Evolutionary conservation across 2,113 vertebrate genomes (phyloP).

Genomic region (Etia nguti): DNA sequence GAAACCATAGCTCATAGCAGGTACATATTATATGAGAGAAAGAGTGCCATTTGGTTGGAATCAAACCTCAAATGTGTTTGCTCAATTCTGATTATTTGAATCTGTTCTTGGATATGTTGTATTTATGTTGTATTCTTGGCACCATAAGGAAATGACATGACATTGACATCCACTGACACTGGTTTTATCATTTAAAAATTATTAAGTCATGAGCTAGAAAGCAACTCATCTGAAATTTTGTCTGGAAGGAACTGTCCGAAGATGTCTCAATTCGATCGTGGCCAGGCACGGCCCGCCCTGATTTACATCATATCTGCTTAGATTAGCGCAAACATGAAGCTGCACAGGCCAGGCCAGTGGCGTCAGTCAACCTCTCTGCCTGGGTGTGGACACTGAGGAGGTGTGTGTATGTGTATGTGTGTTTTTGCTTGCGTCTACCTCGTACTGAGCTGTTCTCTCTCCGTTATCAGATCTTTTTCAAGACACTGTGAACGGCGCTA

Average conservation of each 20-base stretch:
- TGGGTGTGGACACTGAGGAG: conserved; percentile 1
- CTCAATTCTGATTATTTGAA: not conserved
- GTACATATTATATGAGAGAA: not conserved
- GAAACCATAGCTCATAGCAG: not conserved
- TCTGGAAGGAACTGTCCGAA: conserved; percentile 6
- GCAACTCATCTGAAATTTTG: conserved; percentile 3
- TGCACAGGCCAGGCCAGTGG: conserved; percentile 28
- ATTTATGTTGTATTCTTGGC: not conserved
- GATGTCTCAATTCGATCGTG: conserved; percentile 22
- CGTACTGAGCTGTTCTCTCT: not conserved
- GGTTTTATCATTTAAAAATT: not conserved
- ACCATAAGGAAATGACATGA: not conserved
- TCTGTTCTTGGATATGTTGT: not conserved
- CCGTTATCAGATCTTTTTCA: not conserved
- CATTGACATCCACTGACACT: not conserved
- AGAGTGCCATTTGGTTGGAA: not conserved
- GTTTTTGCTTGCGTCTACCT: not conserved
- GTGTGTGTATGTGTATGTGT: not conserved
- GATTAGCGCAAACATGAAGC: conserved; percentile 34
- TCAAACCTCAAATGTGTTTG: not conserved
- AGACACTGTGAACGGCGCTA: not conserved
- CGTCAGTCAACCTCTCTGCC: not conserved
- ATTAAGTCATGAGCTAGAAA: not conserved
- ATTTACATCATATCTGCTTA: conserved; percentile 44
- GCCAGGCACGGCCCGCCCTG: not conserved